Evolutionary conservation across 2,888 invertebrate species (phyloP).

Genomic region (Perizoma flavofasciatum): DNA sequence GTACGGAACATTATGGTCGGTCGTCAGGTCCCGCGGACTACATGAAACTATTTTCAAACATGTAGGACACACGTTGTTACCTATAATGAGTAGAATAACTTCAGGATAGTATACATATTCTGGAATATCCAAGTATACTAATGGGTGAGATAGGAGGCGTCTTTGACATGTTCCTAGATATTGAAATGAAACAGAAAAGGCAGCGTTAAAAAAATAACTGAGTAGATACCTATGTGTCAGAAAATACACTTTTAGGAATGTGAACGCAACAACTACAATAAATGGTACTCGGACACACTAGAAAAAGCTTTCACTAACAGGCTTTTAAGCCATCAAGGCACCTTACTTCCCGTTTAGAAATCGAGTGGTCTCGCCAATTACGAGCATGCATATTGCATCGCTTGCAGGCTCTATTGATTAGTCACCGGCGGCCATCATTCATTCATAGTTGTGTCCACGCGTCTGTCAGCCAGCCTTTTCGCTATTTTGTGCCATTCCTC

Average conservation of each 20-base stretch:
- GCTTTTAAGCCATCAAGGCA: conserved; percentile 9
- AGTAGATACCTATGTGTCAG: no score
- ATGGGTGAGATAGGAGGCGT: no score
- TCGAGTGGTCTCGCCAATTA: conserved; percentile 57
- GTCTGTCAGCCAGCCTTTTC: conserved; percentile 54
- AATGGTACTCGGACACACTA: not conserved
- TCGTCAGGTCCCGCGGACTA: conserved; percentile 12
- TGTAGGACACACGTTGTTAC: no score
- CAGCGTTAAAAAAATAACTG: no score
- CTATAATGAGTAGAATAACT: no score
- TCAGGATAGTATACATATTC: no score
- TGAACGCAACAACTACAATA: no score
- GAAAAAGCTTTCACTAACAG: conserved; percentile 11
- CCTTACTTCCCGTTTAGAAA: conserved; percentile 30
- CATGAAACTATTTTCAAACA: conserved; percentile 10
- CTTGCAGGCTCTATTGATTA: conserved; percentile 53
- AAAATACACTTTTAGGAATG: no score
- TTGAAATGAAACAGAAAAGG: no score
- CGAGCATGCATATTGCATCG: conserved; percentile 59
- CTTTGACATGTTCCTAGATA: no score
- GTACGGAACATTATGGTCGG: conserved; percentile 21
- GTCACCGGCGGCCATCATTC: conserved; percentile 65
- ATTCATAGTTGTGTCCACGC: conserved; percentile 65
- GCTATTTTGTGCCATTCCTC: conserved; percentile 57
- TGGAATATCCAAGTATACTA: no score